phyloP scores from a whole-genome alignment of 1,140 invertebrate genomes.

The Aphidius ervi region DNA sequence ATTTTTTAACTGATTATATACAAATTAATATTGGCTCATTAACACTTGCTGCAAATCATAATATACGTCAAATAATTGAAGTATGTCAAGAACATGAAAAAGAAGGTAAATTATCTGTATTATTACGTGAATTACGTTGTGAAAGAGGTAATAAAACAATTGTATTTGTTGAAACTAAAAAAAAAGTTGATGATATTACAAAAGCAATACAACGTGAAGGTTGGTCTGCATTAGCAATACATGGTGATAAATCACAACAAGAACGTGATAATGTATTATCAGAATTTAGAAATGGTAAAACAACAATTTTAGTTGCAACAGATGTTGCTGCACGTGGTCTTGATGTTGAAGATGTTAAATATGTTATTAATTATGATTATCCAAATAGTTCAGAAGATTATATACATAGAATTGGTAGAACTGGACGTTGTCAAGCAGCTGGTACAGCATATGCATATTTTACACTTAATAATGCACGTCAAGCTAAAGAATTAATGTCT shows the following conservation, averaged over 20 bases:
- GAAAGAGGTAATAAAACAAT: conserved; percentile 92
- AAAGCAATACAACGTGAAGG: conserved; percentile 84
- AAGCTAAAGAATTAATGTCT: conserved; percentile 84
- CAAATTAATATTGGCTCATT: conserved; percentile 93
- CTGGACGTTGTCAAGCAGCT: conserved; percentile 85
- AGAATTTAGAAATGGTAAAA: conserved; percentile 90
- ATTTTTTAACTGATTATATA: conserved; percentile 87
- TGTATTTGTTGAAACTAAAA: conserved; percentile 97
- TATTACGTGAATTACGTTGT: conserved; percentile 80
- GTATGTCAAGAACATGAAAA: conserved; percentile 90
- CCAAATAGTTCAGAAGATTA: conserved; percentile 98
- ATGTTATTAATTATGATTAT: conserved; percentile 99
- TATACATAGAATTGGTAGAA: conserved; percentile 96
- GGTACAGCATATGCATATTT: conserved; percentile 98
- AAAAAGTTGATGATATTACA: conserved; percentile 94
- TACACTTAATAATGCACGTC: conserved; percentile 83
- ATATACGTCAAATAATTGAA: conserved; percentile 95
- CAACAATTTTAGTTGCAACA: conserved; percentile 95
- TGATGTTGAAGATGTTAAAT: conserved; percentile 98
- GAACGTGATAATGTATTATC: conserved; percentile 89
- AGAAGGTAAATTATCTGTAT: conserved; percentile 71
- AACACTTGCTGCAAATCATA: conserved; percentile 92
- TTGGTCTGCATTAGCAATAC: conserved; percentile 85
- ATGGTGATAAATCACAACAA: conserved; percentile 96
- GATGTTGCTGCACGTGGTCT: conserved; percentile 97